Conservation (phyloP, 2,113 vertebrate genomes). For the Syrrhaptes paradoxus region DNA sequence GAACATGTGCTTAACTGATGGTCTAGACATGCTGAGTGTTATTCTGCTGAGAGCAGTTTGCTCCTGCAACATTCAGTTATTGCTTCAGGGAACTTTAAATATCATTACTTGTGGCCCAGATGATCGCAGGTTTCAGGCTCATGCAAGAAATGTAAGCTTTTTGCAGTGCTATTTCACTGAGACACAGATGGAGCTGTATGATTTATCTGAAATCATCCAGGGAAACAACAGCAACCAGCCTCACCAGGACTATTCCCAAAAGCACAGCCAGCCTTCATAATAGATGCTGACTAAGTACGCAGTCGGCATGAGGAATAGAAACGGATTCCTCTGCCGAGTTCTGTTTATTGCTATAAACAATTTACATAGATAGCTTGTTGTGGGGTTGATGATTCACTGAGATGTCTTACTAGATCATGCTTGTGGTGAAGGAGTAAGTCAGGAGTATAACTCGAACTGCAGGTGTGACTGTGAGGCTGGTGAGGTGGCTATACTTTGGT, state of each 20-base stretch:
- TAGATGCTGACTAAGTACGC: conserved; percentile 37
- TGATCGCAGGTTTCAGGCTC: conserved; percentile 34
- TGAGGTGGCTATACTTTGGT: not conserved
- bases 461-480: not conserved
- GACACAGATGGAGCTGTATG: conserved; percentile 18
- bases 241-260: conserved; percentile 23
- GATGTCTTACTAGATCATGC: not conserved
- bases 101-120: conserved; percentile 10
- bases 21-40: conserved; percentile 25
- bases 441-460: not conserved
- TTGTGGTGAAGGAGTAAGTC: not conserved
- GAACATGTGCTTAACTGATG: conserved; percentile 35
- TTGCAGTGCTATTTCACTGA: not conserved
- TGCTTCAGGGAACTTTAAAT: conserved; percentile 50
- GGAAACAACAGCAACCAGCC: conserved; percentile 25
- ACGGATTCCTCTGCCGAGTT: not conserved
- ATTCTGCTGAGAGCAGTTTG: conserved; percentile 42
- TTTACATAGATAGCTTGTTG: conserved; percentile 14
- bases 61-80: conserved; percentile 27
- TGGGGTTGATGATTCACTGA: not conserved
- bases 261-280: conserved; percentile 3
- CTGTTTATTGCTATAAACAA: not conserved
- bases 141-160: conserved; percentile 29
- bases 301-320: not conserved
- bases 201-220: conserved; percentile 45